Evolutionary conservation across 2,888 invertebrate species (phyloP), one percentile per base, ranked within the genome.

Genomic region (Therioaphis trifolii): DNA sequence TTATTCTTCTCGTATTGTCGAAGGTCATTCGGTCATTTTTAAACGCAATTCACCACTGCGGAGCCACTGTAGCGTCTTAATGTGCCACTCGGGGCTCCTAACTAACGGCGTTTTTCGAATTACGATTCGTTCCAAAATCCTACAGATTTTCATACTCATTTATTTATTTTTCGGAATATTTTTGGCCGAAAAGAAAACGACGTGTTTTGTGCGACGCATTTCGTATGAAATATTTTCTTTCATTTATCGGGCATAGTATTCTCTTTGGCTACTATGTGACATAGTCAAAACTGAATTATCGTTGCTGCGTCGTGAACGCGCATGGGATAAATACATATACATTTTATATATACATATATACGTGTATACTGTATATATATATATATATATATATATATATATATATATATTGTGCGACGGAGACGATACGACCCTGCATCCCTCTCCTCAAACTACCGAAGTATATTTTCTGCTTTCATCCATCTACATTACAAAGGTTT

Each of bases 211-310:
- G n/a, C n/a, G n/a, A n/a, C n/a, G n/a, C n/a, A n/a, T n/a, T n/a
- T 24, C 21, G 55, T 55, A 74, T n/a, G n/a, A 74, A 21, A 74
- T 55, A 74, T 74, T 11, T 40, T 11, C 55, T 74, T 74, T 74
- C 55, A 74, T 74, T 74, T 55, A 40, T 40, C 4, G 21, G n/a
- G 55, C 21, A 11, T 55, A 55, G 9, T 1, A n/a, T 1, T 40
- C 43, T 2, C 43, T 58, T n/a, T 43, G 18, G 7, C 40, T n/a
- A n/a, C n/a, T n/a, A n/a, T 24, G 55, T 40, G 29, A 49, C 21
- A 63, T 15, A 52, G 77, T 52, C 15, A 66, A 49, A 77, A 66
- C 21, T 66, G 66, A 66, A 66, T 66, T 77, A 77, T 68, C 49
- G 49, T 14, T 11, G 40, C 40, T 58, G 18, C 21, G 24, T 66